phyloP scores from a whole-genome alignment of 2,888 invertebrate species.

The Anticlea derivata region DNA sequence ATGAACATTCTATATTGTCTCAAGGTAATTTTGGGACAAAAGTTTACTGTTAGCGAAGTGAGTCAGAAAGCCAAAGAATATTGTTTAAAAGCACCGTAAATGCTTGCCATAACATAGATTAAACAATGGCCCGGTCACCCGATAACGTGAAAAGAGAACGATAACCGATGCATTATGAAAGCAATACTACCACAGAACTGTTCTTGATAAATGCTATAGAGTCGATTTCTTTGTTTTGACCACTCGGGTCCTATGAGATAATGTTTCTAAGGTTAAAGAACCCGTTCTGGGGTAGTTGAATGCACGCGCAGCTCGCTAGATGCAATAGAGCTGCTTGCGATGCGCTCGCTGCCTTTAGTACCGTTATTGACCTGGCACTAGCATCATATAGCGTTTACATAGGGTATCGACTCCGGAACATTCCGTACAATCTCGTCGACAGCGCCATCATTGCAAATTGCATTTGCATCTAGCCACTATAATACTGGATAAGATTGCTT shows the following conservation, averaged over 20 bases:
- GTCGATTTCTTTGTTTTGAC: slow-evolving; percentile 47
- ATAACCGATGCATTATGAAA: slow-evolving; percentile 70
- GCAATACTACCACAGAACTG: slow-evolving; percentile 48
- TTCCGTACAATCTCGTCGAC: slow-evolving; percentile 28
- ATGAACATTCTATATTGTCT: slow-evolving; percentile 9
- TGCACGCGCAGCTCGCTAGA: slow-evolving; percentile 52
- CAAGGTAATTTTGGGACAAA: slow-evolving; percentile 23
- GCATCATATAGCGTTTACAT: slow-evolving; percentile 30
- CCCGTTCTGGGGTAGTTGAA: slow-evolving; percentile 40
- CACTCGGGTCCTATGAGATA: slow-evolving; percentile 57
- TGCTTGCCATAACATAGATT: slow-evolving; percentile 46
- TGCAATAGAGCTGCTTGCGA: slow-evolving; percentile 67
- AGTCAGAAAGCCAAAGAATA: slow-evolving; percentile 46
- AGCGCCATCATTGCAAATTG: slow-evolving; percentile 28
- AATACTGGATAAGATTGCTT: slow-evolving; percentile 16
- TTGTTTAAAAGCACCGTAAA: slow-evolving; percentile 45
- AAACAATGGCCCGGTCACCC: slow-evolving; percentile 67
- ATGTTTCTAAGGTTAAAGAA: slow-evolving; percentile 54
- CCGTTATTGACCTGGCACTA: slow-evolving; percentile 72
- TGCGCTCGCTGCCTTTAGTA: slow-evolving; percentile 62
- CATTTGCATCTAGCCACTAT: slow-evolving; percentile 21
- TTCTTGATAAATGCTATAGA: slow-evolving; percentile 52
- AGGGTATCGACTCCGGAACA: slow-evolving; percentile 33
- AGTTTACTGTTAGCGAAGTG: slow-evolving; percentile 31
- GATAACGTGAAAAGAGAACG: slow-evolving; percentile 64